These are phyloP conservation scores for Harpagoxenus sublaevis DNA, from an alignment of 2,888 invertebrate species.

Conservation along the genomic window DNA sequence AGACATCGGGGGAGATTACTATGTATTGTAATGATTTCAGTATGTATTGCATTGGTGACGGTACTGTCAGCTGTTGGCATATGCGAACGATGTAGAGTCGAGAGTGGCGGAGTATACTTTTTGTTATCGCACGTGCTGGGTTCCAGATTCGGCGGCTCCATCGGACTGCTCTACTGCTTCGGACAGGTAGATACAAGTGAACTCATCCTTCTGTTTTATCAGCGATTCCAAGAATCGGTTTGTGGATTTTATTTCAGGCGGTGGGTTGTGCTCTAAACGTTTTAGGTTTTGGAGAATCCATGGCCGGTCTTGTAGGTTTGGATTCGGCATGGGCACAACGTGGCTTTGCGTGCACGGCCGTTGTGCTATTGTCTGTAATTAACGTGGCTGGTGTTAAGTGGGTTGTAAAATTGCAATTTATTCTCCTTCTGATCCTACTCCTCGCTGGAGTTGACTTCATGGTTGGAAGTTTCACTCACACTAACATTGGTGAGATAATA, in stretches of 20 bases:
- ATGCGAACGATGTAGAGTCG: constrained; percentile 97
- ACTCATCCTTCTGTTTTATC: constrained; percentile 11
- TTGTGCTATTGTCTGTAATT: constrained; percentile 94
- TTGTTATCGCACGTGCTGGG: constrained; percentile 97
- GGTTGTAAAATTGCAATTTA: constrained; percentile 98
- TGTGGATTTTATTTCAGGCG: constrained; percentile 89
- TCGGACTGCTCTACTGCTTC: constrained; percentile 98
- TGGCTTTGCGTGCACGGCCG: constrained; percentile 95
- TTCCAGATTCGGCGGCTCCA: constrained; percentile 96
- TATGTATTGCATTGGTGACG: constrained; percentile 95
- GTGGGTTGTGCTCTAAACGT: constrained; percentile 98
- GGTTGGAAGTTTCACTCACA: constrained; percentile 95
- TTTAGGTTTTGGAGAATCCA: constrained; percentile 98
- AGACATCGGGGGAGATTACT: background rate
- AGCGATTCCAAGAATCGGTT: constrained; percentile 44
- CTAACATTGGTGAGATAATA: constrained; percentile 89
- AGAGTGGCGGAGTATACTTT: constrained; percentile 99
- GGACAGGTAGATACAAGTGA: constrained; percentile 91
- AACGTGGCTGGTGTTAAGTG: constrained; percentile 99
- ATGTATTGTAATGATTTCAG: constrained; percentile 86
- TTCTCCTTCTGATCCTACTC: constrained; percentile 94
- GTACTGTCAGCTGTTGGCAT: constrained; percentile 98
- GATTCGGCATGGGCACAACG: constrained; percentile 93
- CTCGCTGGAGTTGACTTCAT: constrained; percentile 97
- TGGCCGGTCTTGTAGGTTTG: constrained; percentile 93